Percentiles rank a stretch among this genome's conserved stretches.
phyloP scores from a whole-genome alignment of 2,113 vertebrate species.

The Phalacrocorax pelagicus region DNA sequence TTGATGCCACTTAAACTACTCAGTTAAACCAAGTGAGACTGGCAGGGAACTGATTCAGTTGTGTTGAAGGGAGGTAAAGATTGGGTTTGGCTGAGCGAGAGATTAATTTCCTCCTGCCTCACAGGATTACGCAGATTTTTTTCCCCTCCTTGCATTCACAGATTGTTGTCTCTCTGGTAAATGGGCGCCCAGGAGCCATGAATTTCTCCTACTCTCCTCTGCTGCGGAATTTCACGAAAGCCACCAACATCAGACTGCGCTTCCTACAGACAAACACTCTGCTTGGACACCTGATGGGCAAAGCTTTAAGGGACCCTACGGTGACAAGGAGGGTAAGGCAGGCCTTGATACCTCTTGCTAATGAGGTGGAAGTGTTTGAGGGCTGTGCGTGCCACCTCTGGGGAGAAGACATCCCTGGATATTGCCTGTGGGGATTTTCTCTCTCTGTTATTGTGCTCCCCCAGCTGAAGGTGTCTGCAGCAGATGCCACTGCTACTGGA shows the following conservation, averaged over 20 bases:
- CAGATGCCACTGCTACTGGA: rapidly evolving
- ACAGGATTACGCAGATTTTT: not conserved
- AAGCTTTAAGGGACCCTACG: slow-evolving; percentile 92
- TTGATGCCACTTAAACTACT: not conserved
- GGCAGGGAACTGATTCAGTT: not conserved
- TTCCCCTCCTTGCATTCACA: slow-evolving; percentile 10
- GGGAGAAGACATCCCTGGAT: not conserved
- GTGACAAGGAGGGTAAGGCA: slow-evolving; percentile 92
- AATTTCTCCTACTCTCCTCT: slow-evolving; percentile 97
- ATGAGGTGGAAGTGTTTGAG: not conserved
- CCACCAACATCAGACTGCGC: slow-evolving; percentile 92
- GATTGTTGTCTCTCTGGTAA: slow-evolving; percentile 96
- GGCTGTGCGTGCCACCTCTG: not conserved
- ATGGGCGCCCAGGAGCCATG: slow-evolving; percentile 91
- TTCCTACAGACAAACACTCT: slow-evolving; percentile 96
- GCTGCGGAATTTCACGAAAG: slow-evolving; percentile 94
- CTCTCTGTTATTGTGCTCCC: not conserved
- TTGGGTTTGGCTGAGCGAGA: not conserved
- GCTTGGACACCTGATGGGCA: slow-evolving; percentile 97
- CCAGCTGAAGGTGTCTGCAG: not conserved
- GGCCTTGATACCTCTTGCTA: not conserved
- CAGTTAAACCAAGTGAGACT: not conserved
- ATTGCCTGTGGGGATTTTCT: not conserved
- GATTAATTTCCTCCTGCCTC: not conserved
- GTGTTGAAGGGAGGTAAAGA: not conserved